Conservation (phyloP, 2,113 vertebrate species). For the Oryzias curvinotus region DNA sequence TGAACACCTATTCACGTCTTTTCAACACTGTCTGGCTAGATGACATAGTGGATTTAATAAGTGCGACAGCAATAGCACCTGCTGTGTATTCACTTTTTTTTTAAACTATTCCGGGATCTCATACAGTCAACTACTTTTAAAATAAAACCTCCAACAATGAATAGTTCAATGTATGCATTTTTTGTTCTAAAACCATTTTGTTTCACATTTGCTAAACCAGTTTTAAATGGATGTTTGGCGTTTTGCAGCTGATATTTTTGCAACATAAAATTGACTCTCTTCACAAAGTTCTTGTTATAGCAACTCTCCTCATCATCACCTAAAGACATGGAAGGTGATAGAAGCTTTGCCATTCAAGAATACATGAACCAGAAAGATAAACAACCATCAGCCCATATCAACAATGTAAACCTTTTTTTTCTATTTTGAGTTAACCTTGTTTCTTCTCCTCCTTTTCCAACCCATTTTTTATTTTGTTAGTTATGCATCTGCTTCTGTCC, state of each 20-base stretch:
- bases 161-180: too few species aligned
- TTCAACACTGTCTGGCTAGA: too few species aligned
- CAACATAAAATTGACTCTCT: slow-evolving; percentile 7
- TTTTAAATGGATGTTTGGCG: background rate
- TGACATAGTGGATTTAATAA: too few species aligned
- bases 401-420: background rate
- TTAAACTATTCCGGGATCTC: too few species aligned
- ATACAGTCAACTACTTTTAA: too few species aligned
- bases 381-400: slow-evolving; percentile 8
- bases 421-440: background rate
- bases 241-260: background rate
- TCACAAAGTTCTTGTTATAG: slow-evolving; percentile 13
- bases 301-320: slow-evolving; percentile 14
- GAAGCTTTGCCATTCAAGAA: slow-evolving; percentile 32
- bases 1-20: too few species aligned
- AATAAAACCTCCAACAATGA: too few species aligned
- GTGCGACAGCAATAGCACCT: too few species aligned
- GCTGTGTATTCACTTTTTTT: too few species aligned
- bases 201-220: background rate
- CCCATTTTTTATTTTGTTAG: slow-evolving; percentile 4
- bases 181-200: background rate
- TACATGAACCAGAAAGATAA: slow-evolving; percentile 18
- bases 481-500: slow-evolving; percentile 14
- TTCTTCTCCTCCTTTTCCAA: slow-evolving; percentile 14
- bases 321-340: slow-evolving; percentile 11